A percentile compares a stretch with the other conserved stretches of the same genome.
Evolutionary conservation across 2,113 vertebrate genomes (phyloP).

Genomic region (Sander lucioperca): DNA sequence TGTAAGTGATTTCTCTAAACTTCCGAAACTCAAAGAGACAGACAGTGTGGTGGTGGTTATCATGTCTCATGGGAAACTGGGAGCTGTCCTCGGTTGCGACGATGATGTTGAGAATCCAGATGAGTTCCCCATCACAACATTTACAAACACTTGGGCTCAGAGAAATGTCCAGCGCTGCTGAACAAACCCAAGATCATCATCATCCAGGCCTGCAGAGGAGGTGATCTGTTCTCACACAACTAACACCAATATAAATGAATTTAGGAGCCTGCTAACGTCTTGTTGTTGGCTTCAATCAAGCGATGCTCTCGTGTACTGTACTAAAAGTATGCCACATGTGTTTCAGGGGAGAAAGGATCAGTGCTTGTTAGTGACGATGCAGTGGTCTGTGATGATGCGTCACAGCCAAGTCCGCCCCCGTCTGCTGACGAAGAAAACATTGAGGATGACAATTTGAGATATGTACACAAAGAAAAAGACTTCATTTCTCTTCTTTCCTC

Average conservation of each 20-base stretch:
- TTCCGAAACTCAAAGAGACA: slow-evolving; percentile 79
- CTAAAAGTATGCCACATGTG: slow-evolving; percentile 3
- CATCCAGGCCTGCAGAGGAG: slow-evolving; percentile 91
- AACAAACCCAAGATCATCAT: slow-evolving; percentile 92
- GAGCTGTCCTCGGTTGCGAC: slow-evolving; percentile 80
- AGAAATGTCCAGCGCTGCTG: slow-evolving; percentile 78
- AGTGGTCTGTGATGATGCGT: not conserved
- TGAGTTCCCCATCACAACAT: slow-evolving; percentile 79
- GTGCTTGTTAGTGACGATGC: slow-evolving; percentile 37
- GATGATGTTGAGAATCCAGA: slow-evolving; percentile 52
- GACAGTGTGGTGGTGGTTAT: slow-evolving; percentile 91
- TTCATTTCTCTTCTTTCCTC: slow-evolving; percentile 86
- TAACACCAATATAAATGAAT: not conserved
- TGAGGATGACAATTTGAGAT: slow-evolving; percentile 45
- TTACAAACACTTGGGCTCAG: slow-evolving; percentile 81
- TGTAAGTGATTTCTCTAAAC: slow-evolving; percentile 80
- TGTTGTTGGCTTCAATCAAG: not conserved
- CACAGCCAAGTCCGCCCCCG: not conserved
- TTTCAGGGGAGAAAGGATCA: slow-evolving; percentile 58
- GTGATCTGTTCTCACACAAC: slow-evolving; percentile 58
- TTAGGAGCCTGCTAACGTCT: not conserved
- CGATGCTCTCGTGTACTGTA: not conserved
- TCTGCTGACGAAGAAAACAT: not conserved
- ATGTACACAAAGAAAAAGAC: slow-evolving; percentile 85
- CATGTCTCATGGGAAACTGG: slow-evolving; percentile 89